Conservation (phyloP, 2,797 vertebrate genomes). For the Holocentrus rufus region DNA sequence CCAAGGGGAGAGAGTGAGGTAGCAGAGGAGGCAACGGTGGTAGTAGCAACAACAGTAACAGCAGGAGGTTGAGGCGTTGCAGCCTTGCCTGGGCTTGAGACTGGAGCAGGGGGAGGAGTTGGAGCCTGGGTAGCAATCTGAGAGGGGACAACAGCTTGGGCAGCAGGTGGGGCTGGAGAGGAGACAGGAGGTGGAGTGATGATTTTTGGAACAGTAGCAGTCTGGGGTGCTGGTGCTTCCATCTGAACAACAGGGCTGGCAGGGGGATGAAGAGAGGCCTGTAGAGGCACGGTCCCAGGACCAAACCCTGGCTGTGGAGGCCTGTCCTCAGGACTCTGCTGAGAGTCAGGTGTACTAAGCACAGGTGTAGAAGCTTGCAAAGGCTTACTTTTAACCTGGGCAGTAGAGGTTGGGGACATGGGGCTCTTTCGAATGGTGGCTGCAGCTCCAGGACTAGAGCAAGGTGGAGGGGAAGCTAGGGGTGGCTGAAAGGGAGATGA, state of each 20-base stretch:
- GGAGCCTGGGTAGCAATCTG: constrained; percentile 57
- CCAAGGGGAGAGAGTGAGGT: constrained; percentile 64
- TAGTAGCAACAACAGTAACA: constrained; percentile 54
- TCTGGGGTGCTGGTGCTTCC: constrained; percentile 56
- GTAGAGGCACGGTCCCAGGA: constrained; percentile 50
- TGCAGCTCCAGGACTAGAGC: constrained; percentile 85
- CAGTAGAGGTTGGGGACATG: constrained; percentile 79
- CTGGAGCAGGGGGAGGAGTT: constrained; percentile 49
- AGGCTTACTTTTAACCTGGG: constrained; percentile 85
- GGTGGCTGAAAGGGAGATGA: constrained; percentile 81
- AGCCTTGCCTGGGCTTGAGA: constrained; percentile 55
- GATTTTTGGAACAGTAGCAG: constrained; percentile 52
- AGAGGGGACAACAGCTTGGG: constrained; percentile 55
- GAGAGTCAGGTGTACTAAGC: constrained; percentile 80
- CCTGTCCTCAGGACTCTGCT: constrained; percentile 82
- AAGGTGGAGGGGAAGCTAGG: constrained; percentile 84
- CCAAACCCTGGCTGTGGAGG: constrained; percentile 55
- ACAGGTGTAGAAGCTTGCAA: constrained; percentile 83
- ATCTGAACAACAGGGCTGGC: constrained; percentile 61
- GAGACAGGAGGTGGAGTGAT: constrained; percentile 57
- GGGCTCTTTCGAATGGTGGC: constrained; percentile 85
- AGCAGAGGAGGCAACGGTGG: constrained; percentile 62
- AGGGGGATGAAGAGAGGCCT: constrained; percentile 58
- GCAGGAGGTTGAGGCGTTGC: constrained; percentile 61
- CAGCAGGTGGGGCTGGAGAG: constrained; percentile 56